Evolutionary conservation across 2,113 vertebrate genomes (phyloP).

Genomic region (Microcebus murinus): DNA sequence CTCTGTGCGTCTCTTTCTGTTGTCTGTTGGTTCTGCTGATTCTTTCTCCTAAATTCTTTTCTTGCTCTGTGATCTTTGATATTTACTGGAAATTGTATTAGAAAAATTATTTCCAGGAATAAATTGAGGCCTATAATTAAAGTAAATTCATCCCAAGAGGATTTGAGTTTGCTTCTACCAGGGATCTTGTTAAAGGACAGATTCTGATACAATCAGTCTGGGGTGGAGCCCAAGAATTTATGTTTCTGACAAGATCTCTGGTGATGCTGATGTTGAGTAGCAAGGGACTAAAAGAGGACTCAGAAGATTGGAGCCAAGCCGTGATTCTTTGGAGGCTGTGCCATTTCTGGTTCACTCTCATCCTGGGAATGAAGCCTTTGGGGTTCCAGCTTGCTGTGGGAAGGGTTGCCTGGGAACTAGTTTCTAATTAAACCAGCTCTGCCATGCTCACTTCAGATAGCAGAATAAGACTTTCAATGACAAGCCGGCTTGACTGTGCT

Average conservation of each 20-base stretch:
- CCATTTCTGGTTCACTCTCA: background rate
- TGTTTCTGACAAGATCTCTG: background rate
- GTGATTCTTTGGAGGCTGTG: background rate
- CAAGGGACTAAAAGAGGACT: background rate
- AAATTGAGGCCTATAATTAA: background rate
- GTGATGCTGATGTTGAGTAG: background rate
- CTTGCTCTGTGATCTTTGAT: slow-evolving; percentile 3
- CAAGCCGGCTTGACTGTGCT: slow-evolving; percentile 30
- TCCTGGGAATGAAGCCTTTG: background rate
- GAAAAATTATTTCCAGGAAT: background rate
- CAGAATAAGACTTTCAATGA: slow-evolving; percentile 73
- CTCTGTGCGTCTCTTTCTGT: slow-evolving; percentile 20
- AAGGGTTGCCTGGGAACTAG: background rate
- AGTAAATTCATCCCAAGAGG: background rate
- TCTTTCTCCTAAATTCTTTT: background rate
- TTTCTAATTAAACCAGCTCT: slow-evolving; percentile 79
- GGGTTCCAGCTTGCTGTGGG: background rate
- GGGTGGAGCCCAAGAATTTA: background rate
- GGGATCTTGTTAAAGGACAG: background rate
- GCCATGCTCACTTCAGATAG: slow-evolving; percentile 76
- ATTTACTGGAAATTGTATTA: background rate
- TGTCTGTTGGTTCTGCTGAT: slow-evolving; percentile 21
- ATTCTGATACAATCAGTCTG: background rate
- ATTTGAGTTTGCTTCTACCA: background rate
- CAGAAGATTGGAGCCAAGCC: background rate